phyloP scores from a whole-genome alignment of 2,113 vertebrate species.

The Petaurus breviceps region DNA sequence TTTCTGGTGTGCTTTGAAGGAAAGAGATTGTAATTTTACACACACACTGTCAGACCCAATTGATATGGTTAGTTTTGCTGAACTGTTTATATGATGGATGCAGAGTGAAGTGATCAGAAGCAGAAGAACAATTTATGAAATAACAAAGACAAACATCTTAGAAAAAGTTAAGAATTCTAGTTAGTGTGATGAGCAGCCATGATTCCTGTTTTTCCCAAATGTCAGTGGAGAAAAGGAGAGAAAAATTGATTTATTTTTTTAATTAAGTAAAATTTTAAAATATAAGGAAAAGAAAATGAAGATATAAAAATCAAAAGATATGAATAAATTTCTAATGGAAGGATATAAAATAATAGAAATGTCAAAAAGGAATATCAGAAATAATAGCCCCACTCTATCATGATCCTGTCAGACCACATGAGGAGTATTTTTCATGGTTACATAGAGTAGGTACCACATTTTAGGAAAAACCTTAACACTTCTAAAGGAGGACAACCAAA shows the following conservation, averaged over 20 bases:
- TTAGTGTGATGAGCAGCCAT: background rate
- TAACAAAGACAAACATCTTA: background rate
- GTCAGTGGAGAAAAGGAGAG: background rate
- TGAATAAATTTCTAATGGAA: background rate
- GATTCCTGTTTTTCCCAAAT: background rate
- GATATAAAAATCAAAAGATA: background rate
- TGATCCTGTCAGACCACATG: background rate
- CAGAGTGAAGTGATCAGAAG: background rate
- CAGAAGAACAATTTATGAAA: background rate
- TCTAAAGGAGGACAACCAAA: background rate
- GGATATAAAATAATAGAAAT: background rate
- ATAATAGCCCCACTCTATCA: background rate
- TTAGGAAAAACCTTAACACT: background rate
- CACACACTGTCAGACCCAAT: background rate
- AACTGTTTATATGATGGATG: background rate
- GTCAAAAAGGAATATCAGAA: background rate
- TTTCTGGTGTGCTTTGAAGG: background rate
- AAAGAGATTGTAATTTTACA: background rate
- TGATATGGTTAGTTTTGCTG: background rate
- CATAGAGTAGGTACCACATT: background rate
- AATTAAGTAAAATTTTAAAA: background rate
- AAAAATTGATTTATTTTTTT: background rate
- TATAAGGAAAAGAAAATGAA: background rate
- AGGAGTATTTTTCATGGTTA: background rate
- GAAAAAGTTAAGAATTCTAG: background rate